phyloP scores from a whole-genome alignment of 2,888 invertebrate species.

The Metalampra italica region DNA sequence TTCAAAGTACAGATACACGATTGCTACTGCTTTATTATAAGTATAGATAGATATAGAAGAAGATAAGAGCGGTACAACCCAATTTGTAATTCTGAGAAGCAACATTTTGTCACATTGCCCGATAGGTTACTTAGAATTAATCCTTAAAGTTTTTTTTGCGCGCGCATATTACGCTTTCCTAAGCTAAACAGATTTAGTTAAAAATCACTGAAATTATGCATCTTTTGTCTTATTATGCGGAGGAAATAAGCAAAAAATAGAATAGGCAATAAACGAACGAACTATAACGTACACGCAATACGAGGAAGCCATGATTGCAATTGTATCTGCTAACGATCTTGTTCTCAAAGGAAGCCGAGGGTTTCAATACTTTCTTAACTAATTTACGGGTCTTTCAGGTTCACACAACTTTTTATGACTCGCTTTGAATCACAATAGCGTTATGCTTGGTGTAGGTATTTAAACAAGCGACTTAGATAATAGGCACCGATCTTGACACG shows the following conservation, averaged over 20 bases:
- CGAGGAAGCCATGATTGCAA: constrained; percentile 31
- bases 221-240: constrained; percentile 21
- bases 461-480: constrained; percentile 52
- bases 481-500: constrained; percentile 68
- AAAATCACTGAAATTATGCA: no score
- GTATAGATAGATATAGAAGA: no score
- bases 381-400: constrained; percentile 25
- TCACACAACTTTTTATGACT: constrained; percentile 34
- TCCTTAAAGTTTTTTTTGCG: no score
- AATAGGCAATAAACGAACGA: not conserved
- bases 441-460: constrained; percentile 32
- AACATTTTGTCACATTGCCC: no score
- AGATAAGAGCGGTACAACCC: no score
- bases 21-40: no score
- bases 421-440: constrained; percentile 40
- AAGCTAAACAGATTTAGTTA: no score
- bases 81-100: no score
- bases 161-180: no score
- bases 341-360: constrained; percentile 33
- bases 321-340: constrained; percentile 19
- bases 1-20: no score
- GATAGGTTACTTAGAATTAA: no score
- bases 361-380: constrained; percentile 33
- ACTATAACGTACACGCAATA: constrained; percentile 30
- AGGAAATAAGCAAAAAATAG: constrained; percentile 27